Evolutionary conservation across 53 echinoderm and acorn worm genomes (phyloP).

Genomic region (Apostichopus leukothele): DNA sequence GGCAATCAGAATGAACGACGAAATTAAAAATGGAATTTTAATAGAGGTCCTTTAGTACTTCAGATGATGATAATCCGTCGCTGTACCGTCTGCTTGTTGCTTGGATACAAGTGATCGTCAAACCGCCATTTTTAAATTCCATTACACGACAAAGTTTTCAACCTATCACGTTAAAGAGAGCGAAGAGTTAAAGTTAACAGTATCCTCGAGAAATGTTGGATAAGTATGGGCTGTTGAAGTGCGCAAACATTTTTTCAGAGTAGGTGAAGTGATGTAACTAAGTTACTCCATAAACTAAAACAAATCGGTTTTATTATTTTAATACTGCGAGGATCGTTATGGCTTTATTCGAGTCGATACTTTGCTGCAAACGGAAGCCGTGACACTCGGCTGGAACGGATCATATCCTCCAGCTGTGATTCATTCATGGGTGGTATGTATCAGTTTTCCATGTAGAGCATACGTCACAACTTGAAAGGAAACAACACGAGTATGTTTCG

Average conservation of each 20-base stretch:
- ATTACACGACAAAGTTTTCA: background rate
- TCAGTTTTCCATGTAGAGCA: background rate
- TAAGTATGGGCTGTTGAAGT: too few species aligned
- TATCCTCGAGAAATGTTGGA: too few species aligned
- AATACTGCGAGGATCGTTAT: too few species aligned
- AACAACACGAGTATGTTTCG: background rate
- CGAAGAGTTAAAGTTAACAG: background rate
- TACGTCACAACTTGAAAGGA: background rate
- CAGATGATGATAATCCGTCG: slow-evolving; percentile 26
- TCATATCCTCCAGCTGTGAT: slow-evolving; percentile 1
- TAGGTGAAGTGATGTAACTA: too few species aligned
- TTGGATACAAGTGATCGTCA: slow-evolving; percentile 20
- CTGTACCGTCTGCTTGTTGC: background rate
- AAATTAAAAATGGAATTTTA: slow-evolving; percentile 36
- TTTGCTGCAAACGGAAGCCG: too few species aligned
- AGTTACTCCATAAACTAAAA: too few species aligned
- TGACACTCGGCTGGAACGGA: too few species aligned
- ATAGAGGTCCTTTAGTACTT: slow-evolving; percentile 21
- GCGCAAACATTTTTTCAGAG: too few species aligned
- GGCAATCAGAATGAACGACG: background rate
- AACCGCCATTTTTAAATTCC: slow-evolving; percentile 32
- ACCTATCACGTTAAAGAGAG: background rate
- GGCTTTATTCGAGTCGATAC: too few species aligned
- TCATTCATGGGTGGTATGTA: slow-evolving; percentile 14
- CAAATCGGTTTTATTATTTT: too few species aligned